These are phyloP conservation scores for Drosophila ananassae DNA, from an alignment of 1,140 invertebrate genomes.

Conservation along the genomic window DNA sequence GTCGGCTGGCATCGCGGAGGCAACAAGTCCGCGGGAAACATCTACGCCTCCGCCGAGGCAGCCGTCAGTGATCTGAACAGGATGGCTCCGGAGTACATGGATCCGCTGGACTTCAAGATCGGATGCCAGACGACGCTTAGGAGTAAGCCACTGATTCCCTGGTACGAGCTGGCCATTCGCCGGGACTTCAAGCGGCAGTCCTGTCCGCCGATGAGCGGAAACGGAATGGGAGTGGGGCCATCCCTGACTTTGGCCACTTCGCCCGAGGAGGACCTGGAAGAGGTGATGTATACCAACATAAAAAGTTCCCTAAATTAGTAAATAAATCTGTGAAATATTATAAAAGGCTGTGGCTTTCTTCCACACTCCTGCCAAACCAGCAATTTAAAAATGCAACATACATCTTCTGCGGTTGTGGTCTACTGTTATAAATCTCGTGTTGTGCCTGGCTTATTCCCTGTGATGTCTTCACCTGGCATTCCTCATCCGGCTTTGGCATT, in stretches of 20 bases:
- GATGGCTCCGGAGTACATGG: conserved; percentile 79
- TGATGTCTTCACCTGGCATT: conserved; percentile 50
- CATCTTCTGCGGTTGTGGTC: conserved; percentile 16
- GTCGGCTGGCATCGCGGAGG: conserved; percentile 44
- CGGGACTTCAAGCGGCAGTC: conserved; percentile 87
- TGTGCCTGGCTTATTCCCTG: conserved; percentile 16
- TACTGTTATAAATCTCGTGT: conserved; percentile 37
- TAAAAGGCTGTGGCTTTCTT: background rate
- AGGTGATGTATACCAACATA: conserved; percentile 30
- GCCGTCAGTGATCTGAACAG: conserved; percentile 74
- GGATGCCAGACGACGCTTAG: conserved; percentile 87
- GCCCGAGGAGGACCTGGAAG: conserved; percentile 60
- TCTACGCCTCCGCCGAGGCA: conserved; percentile 75
- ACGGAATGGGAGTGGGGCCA: conserved; percentile 11
- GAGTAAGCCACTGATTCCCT: conserved; percentile 89
- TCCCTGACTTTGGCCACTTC: conserved; percentile 52
- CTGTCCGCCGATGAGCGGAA: conserved; percentile 85
- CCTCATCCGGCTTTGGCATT: conserved; percentile 72
- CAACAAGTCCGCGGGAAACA: conserved; percentile 74
- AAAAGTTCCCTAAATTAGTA: background rate
- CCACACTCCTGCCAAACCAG: background rate
- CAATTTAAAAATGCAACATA: conserved; percentile 13
- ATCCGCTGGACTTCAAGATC: conserved; percentile 86
- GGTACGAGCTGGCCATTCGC: conserved; percentile 93
- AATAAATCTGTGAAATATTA: background rate